Percentiles rank a stretch among this genome's conserved stretches.
These are phyloP conservation scores for Eupsilia transversa DNA, from an alignment of 2,888 invertebrate genomes.

Conservation along the genomic window DNA sequence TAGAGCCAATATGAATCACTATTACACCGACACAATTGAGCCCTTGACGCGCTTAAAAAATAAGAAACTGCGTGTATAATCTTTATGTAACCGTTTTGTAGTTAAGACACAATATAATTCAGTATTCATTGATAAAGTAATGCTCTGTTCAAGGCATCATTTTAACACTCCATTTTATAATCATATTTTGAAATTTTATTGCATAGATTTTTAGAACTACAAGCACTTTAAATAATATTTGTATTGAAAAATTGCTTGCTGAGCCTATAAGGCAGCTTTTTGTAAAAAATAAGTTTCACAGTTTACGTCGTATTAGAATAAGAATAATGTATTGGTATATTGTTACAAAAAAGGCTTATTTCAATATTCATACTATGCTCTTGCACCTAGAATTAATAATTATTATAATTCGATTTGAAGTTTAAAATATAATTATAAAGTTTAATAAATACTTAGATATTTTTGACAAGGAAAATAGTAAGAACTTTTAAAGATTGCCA, in stretches of 20 bases:
- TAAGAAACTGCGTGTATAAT: background rate
- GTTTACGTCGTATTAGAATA: background rate
- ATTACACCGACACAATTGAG: background rate
- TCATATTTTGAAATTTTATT: background rate
- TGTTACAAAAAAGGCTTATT: background rate
- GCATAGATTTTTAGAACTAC: background rate
- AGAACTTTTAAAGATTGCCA: background rate
- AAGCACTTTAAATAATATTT: background rate
- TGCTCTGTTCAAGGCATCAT: background rate
- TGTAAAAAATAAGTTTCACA: background rate
- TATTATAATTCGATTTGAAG: too few relatives aligned
- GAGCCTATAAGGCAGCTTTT: background rate
- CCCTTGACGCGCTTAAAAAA: too few relatives aligned
- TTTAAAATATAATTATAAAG: background rate
- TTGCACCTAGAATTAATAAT: background rate
- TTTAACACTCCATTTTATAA: background rate
- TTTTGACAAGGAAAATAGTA: conserved; percentile 15
- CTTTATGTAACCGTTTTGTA: too few relatives aligned
- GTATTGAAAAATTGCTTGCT: background rate
- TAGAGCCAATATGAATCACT: background rate
- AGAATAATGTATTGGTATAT: background rate
- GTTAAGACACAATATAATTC: background rate
- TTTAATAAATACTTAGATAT: background rate
- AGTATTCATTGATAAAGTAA: background rate
- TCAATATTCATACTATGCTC: background rate